A percentile compares a stretch with the other conserved stretches of the same genome.
Evolutionary conservation across 2,888 invertebrate species (phyloP).

Genomic region (Dynastes tityus): DNA sequence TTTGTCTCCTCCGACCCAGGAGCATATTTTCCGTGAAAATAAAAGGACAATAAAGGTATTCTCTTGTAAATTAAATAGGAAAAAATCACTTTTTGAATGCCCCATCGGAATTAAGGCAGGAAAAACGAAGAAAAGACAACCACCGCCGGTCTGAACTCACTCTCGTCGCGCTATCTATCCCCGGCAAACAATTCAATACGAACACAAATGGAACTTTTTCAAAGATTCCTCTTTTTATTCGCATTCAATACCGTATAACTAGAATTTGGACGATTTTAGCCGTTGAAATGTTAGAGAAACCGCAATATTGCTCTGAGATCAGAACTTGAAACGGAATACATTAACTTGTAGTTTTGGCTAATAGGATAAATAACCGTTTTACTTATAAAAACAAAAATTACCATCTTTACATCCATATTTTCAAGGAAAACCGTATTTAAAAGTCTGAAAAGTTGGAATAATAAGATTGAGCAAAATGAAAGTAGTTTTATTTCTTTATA

Average conservation of each 20-base stretch:
- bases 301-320: no score
- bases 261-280: no score
- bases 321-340: no score
- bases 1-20: constrained; percentile 17
- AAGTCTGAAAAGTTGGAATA: constrained; percentile 36
- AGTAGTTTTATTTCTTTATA: constrained; percentile 55
- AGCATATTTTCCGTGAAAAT: constrained; percentile 33
- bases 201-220: constrained; percentile 9
- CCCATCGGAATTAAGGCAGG: constrained; percentile 22
- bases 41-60: constrained; percentile 42
- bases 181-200: constrained; percentile 15
- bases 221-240: constrained; percentile 8
- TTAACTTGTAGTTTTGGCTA: no score
- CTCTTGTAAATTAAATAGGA: constrained; percentile 45
- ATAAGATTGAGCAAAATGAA: constrained; percentile 44
- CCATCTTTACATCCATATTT: no score
- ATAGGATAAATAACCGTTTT: no score
- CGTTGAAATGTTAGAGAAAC: no score
- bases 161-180: constrained; percentile 3
- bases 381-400: no score
- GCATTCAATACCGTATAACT: not conserved
- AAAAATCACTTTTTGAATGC: constrained; percentile 35
- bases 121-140: constrained; percentile 1
- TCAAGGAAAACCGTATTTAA: not conserved
- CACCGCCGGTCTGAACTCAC: no score